Evolutionary conservation across 2,113 vertebrate genomes (phyloP), one percentile per base, ranked within the genome.

Genomic region (Pseudorectes ferrugineus): DNA sequence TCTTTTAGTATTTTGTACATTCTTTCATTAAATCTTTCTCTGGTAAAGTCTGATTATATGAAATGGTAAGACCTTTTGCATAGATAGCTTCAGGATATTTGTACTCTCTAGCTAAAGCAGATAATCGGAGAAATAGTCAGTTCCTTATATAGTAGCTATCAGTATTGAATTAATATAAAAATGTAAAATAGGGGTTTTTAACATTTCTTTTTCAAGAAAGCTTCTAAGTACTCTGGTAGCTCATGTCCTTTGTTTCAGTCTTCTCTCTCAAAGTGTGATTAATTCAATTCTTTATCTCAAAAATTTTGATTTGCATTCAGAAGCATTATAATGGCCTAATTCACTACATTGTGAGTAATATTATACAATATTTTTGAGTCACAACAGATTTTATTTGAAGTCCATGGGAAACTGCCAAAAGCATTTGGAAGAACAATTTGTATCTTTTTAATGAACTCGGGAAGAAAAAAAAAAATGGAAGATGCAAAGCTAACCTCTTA

Each of bases 391-490:
- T 43, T 59, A 35, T 59, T 58, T 81, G 25, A 57, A 87, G 28
- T 54, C 28, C 8, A 20, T 38, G 28, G 13, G 26, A 94, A 92
- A 26, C 10, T 74, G 29, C 11, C 46, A 38, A 62, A 91, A 84
- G 3, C 13, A 54, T 25, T 38, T 88, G 35, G 22, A 88, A 68
- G 48, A 85, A 43, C 4, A 73, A 49, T 18, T 61, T 81, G 2
- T 46, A 45, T 52, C 8, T 51, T 73, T 45, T n/a, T 51, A n/a
- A 40, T 46, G 48, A 65, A 63, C 5, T 46, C 0, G 0, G 10
- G 7, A 4, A 1, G 1, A 6, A 12, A 3, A 12, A 43, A 19
- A 35, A 57, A 51, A 25, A 33, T 21, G 5, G 6, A 58, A 82
- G 7, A 33, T 28, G 46, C 13, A 80, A 75, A 79, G 15, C 26